phyloP scores from a whole-genome alignment of 2,888 invertebrate genomes.

The Synanthedon tipuliformis region DNA sequence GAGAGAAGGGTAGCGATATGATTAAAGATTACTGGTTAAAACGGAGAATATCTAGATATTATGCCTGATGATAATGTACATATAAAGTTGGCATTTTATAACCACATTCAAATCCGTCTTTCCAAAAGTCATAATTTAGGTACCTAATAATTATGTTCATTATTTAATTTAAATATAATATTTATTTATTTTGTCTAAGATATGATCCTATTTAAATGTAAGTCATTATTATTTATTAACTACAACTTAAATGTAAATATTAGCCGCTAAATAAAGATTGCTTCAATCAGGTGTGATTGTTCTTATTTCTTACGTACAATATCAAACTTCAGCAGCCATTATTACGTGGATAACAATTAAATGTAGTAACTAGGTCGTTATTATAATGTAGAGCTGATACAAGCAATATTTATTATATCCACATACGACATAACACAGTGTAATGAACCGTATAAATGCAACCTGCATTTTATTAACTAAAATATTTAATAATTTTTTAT shows the following conservation, averaged over 20 bases:
- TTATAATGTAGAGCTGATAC: neutral
- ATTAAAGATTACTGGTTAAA: conserved; percentile 87
- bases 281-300: neutral
- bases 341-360: too few relatives aligned
- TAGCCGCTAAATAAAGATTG: neutral
- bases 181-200: too few relatives aligned
- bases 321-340: too few relatives aligned
- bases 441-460: conserved; percentile 5
- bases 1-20: conserved; percentile 89
- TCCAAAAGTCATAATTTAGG: neutral
- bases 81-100: conserved; percentile 5
- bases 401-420: neutral
- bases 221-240: neutral
- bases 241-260: conserved; percentile 4
- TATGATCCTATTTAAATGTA: too few relatives aligned
- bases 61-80: conserved; percentile 34
- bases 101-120: neutral
- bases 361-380: too few relatives aligned
- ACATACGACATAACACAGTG: conserved; percentile 2
- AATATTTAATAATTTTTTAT: too few relatives aligned
- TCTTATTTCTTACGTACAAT: neutral
- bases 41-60: conserved; percentile 52
- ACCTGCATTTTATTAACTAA: conserved; percentile 1
- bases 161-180: too few relatives aligned
- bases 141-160: conserved; percentile 5